These are phyloP conservation scores for Nesoenas mayeri DNA, from an alignment of 2,113 vertebrate genomes.

Conservation along the genomic window DNA sequence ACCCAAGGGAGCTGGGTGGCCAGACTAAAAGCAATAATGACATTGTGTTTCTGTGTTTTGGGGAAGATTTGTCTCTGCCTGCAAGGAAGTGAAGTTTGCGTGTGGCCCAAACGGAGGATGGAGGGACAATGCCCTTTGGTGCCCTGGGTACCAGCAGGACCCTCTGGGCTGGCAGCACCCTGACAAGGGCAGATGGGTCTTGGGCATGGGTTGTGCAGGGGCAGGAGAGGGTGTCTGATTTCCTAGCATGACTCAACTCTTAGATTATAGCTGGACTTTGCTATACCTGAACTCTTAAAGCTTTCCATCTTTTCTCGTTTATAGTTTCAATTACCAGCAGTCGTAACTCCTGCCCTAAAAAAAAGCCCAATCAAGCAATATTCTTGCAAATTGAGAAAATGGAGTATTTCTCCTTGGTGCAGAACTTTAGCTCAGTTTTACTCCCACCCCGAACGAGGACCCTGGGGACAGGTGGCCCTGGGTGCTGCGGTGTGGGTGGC, in stretches of 20 bases:
- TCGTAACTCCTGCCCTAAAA: accelerated
- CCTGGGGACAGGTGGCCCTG: not conserved
- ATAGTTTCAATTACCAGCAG: not conserved
- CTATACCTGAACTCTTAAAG: not conserved
- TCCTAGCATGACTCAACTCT: not conserved
- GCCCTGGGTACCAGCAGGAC: accelerated
- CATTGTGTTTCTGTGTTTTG: not conserved
- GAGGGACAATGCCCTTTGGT: not conserved
- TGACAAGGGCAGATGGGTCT: accelerated
- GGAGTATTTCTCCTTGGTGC: accelerated
- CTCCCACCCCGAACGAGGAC: accelerated
- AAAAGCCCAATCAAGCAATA: no score
- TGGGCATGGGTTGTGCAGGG: not conserved
- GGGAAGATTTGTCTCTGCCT: not conserved
- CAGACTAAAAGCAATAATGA: not conserved
- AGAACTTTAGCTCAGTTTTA: not conserved
- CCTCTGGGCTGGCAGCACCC: accelerated
- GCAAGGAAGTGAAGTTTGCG: not conserved
- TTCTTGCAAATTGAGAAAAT: not conserved
- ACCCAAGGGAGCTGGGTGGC: not conserved
- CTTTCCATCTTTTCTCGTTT: not conserved
- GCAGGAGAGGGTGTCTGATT: not conserved
- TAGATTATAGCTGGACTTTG: not conserved
- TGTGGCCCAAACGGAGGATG: not conserved
- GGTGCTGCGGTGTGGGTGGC: accelerated